phyloP scores from a whole-genome alignment of 2,797 vertebrate genomes.

The Hypotaenidia okinawae region DNA sequence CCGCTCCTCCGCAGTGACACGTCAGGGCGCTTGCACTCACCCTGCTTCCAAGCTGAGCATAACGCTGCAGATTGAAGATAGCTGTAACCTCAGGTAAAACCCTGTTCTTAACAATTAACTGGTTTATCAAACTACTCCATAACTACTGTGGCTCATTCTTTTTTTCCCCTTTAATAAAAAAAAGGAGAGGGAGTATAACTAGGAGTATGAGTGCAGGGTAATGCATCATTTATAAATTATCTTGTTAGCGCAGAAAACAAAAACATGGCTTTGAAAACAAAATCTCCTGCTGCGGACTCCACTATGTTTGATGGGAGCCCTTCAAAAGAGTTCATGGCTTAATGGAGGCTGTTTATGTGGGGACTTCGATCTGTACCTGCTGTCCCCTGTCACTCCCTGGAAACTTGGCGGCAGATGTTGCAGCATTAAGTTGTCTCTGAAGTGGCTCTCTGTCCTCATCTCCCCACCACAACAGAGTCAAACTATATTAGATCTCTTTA shows the following conservation, averaged over 20 bases:
- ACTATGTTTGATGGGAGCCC: conserved; percentile 79
- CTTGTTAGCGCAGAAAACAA: conserved; percentile 81
- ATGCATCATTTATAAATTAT: conserved; percentile 88
- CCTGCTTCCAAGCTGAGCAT: not conserved
- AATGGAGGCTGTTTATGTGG: conserved; percentile 77
- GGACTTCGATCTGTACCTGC: conserved; percentile 88
- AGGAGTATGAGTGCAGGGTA: conserved; percentile 50
- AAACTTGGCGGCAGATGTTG: conserved; percentile 95
- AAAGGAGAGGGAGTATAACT: not conserved
- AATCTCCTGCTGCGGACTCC: conserved; percentile 77
- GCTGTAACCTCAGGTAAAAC: conserved; percentile 40
- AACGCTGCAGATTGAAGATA: conserved; percentile 24
- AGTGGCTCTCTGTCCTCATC: conserved; percentile 88
- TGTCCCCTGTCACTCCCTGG: conserved; percentile 88
- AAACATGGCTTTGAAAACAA: conserved; percentile 87
- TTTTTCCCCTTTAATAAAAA: conserved; percentile 23
- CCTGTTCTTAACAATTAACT: not conserved
- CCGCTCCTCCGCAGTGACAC: not conserved
- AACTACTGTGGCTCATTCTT: conserved; percentile 31
- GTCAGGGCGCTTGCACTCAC: not conserved
- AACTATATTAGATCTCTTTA: conserved; percentile 92
- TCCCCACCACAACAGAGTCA: conserved; percentile 90
- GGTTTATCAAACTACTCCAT: conserved; percentile 37
- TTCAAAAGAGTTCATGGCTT: conserved; percentile 83
- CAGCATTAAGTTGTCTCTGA: conserved; percentile 90